Evolutionary conservation across 2,113 vertebrate genomes (phyloP).

Genomic region (Archilochus colubris): DNA sequence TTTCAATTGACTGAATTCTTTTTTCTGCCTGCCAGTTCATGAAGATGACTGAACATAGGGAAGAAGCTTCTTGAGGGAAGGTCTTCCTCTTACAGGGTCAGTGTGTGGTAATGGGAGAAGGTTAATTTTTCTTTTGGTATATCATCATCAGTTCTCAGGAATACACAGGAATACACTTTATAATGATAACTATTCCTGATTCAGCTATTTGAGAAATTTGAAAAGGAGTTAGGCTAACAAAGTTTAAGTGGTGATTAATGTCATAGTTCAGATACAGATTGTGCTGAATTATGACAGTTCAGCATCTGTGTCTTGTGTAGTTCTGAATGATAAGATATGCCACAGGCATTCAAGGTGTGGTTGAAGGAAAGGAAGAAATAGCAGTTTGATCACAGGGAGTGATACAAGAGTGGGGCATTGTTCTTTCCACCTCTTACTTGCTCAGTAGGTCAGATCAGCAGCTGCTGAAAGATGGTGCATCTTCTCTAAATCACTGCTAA

Average conservation of each 20-base stretch:
- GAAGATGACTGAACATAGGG: not conserved
- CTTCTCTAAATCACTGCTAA: not conserved
- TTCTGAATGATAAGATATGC: not conserved
- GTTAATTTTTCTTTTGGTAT: not conserved
- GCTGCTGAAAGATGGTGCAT: not conserved
- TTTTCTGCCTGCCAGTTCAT: not conserved
- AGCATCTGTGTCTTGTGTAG: not conserved
- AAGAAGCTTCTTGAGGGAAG: not conserved
- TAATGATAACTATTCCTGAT: not conserved
- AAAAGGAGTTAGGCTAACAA: not conserved
- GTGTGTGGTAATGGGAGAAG: not conserved
- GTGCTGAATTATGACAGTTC: not conserved
- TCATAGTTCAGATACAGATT: not conserved
- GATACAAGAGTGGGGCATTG: not conserved
- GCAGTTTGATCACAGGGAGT: not conserved
- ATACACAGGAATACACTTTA: not conserved
- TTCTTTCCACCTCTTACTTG: not conserved
- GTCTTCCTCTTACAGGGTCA: not conserved
- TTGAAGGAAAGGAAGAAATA: not conserved
- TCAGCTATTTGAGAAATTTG: not conserved
- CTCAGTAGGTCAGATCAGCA: not conserved
- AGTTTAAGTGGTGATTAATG: not conserved
- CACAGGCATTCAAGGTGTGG: not conserved
- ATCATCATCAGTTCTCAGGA: too few species aligned
- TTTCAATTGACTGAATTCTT: not conserved